Evolutionary conservation across 2,113 vertebrate genomes (phyloP).

Genomic region (Alosa alosa): DNA sequence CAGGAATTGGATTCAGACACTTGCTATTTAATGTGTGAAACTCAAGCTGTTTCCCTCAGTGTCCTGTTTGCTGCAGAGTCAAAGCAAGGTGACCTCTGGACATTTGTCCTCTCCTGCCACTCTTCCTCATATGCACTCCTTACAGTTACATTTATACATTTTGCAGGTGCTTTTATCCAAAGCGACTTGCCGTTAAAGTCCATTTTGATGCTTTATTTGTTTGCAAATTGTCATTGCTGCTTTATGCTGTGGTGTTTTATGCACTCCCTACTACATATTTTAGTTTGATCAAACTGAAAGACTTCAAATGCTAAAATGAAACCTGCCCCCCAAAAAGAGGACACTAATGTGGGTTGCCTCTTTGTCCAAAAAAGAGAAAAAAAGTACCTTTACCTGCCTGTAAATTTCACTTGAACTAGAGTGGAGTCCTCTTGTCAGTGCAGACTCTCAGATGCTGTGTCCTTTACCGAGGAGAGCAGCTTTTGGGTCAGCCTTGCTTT

Average conservation of each 20-base stretch:
- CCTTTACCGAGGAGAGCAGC: background rate
- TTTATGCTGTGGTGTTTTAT: background rate
- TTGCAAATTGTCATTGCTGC: background rate
- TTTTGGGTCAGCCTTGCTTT: constrained; percentile 35
- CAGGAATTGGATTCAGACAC: background rate
- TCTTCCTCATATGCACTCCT: background rate
- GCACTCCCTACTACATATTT: too few species aligned
- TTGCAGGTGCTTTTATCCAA: background rate
- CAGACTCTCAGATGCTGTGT: background rate
- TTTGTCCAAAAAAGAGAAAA: background rate
- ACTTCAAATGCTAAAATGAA: background rate
- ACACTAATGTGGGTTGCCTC: background rate
- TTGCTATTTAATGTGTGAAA: background rate
- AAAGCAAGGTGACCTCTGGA: background rate
- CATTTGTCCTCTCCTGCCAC: background rate
- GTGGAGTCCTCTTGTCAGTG: background rate
- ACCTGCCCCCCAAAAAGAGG: background rate
- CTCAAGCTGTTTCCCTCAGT: background rate
- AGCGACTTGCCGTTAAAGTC: background rate
- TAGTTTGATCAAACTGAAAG: background rate
- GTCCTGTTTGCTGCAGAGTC: background rate
- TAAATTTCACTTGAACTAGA: background rate
- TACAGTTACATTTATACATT: background rate
- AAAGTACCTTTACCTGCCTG: background rate
- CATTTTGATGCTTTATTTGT: background rate